Base-by-base conservation (phyloP, 2,888 invertebrate species). In the Taenaris catops region DNA sequence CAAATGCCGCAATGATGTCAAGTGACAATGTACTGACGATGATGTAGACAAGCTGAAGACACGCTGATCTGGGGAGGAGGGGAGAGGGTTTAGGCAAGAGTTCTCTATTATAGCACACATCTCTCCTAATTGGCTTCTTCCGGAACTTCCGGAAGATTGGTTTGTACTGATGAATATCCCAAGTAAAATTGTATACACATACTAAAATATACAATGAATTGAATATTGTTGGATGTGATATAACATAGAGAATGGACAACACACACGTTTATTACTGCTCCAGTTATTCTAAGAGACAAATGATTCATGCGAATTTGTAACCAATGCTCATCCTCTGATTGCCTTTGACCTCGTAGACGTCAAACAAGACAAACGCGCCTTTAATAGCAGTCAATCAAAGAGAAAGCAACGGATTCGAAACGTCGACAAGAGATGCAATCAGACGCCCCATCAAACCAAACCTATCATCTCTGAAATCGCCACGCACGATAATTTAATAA, bases 401-500 rank as follows among this genome's bases (percentile, higher is more conserved):
- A 75, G 84, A 86, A 86, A 86, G 83, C 74, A 67, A 60, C 63
- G 63, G 67, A 64, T 64, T 57, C 56, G 69, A 68, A 74, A 79
- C 64, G 79, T 78, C 76, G 73, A 81, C 83, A 83, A 84, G 83
- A 80, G 81, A 78, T 67, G 84, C 80, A 86, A 86, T 86, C 86
- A 83, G 76, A 76, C 70, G 70, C 66, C 66, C 63, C 81, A 79
- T 81, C 81, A 76, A 75, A 80, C 70, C 51, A 62, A 79, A 78
- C 81, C 83, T 84, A 84, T 84, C 84, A 86, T 86, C 84, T 81
- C 70, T 74, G 78, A 81, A 80, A 86, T 80, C 83, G 81, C 81
- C 84, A 83, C 83, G 84, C 80, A 84, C 79, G 80, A 72, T 84
- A 75, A 84, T 86, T 86, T 83, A 78, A 83, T 84, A 80, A 81